Evolutionary conservation across 1,140 invertebrate species (phyloP).

Genomic region (Drosophila rhopaloa): DNA sequence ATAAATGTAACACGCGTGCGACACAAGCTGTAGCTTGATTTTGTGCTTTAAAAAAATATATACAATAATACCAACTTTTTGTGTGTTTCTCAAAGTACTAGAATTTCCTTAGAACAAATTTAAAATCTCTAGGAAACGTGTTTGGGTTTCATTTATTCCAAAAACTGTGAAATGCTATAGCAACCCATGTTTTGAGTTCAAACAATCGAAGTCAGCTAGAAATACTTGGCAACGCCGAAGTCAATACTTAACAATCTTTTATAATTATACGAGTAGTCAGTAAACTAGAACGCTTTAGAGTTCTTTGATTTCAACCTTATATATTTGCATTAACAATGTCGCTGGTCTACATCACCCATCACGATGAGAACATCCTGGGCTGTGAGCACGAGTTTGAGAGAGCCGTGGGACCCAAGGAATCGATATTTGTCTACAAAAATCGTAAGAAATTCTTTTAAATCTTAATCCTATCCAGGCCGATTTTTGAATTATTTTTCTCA

Average conservation of each 20-base stretch:
- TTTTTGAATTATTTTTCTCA: no score
- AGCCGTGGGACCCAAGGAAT: not conserved
- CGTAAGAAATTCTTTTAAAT: slow-evolving; percentile 3
- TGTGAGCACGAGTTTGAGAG: slow-evolving; percentile 75
- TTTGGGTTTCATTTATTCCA: not conserved
- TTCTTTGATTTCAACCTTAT: slow-evolving; percentile 26
- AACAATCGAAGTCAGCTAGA: slow-evolving; percentile 7
- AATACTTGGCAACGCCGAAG: slow-evolving; percentile 20
- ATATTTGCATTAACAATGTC: slow-evolving; percentile 76
- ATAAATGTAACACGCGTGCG: slow-evolving; percentile 63
- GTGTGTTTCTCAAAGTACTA: not conserved
- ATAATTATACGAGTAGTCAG: slow-evolving; percentile 18
- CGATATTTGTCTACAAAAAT: slow-evolving; percentile 2
- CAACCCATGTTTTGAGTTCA: slow-evolving; percentile 20
- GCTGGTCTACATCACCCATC: slow-evolving; percentile 85
- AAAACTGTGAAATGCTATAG: not conserved
- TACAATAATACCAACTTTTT: slow-evolving; percentile 17
- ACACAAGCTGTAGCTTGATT: slow-evolving; percentile 63
- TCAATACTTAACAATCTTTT: not conserved
- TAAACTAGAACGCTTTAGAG: slow-evolving; percentile 26
- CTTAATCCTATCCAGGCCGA: not conserved
- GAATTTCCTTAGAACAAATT: not conserved
- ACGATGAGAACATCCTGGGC: slow-evolving; percentile 85
- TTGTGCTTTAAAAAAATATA: slow-evolving; percentile 71
- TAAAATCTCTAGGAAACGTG: not conserved